These are phyloP conservation scores for Thereva nobilitata DNA, from an alignment of 2,888 invertebrate species.

Conservation along the genomic window DNA sequence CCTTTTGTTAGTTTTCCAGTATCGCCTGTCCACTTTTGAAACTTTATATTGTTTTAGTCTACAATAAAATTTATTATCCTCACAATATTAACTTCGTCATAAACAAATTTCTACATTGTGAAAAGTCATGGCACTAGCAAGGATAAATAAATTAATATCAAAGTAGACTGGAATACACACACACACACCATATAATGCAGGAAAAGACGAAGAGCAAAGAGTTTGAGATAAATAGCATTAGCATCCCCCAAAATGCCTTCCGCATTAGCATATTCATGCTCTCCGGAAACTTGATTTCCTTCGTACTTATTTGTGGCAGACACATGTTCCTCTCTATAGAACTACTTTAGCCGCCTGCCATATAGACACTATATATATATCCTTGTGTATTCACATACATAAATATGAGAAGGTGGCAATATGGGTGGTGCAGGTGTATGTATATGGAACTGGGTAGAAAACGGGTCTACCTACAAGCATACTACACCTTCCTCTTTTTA, in stretches of 20 bases:
- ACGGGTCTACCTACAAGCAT: too few species aligned
- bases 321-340: constrained; percentile 14
- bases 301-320: constrained; percentile 38
- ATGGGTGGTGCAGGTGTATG: background rate
- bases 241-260: constrained; percentile 39
- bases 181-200: constrained; percentile 38
- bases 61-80: too few species aligned
- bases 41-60: too few species aligned
- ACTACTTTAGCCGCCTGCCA: too few species aligned
- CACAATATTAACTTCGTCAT: too few species aligned
- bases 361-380: constrained; percentile 6
- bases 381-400: constrained; percentile 1
- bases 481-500: too few species aligned
- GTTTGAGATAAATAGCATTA: constrained; percentile 40
- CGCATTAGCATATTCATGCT: constrained; percentile 41
- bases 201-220: constrained; percentile 34
- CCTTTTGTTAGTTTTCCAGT: too few species aligned
- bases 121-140: too few species aligned
- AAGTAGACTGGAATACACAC: background rate
- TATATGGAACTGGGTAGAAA: background rate
- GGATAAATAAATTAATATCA: too few species aligned
- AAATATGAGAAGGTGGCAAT: background rate
- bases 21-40: too few species aligned
- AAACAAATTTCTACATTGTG: too few species aligned
- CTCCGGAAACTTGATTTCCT: constrained; percentile 42